Conservation (phyloP, 2,113 vertebrate genomes). For the Podiceps cristatus region DNA sequence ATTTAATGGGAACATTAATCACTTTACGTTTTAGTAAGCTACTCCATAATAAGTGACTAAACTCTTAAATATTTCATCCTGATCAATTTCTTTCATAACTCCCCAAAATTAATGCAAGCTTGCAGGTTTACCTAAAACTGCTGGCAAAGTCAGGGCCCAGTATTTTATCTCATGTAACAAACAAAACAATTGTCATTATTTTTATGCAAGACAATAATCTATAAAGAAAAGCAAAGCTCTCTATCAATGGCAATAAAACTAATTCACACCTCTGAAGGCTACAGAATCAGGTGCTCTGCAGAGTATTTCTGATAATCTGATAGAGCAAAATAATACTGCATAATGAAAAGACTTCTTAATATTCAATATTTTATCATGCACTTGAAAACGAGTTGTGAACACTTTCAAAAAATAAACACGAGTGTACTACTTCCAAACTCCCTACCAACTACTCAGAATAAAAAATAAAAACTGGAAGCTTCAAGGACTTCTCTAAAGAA, state of each 20-base stretch:
- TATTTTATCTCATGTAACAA: not conserved
- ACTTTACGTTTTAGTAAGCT: slow-evolving; percentile 48
- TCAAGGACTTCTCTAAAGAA: not conserved
- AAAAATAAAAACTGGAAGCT: not conserved
- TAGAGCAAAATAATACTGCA: not conserved
- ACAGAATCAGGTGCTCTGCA: not conserved
- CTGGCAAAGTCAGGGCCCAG: not conserved
- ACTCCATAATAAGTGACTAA: slow-evolving; percentile 15
- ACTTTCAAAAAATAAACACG: not conserved
- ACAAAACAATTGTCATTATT: not conserved
- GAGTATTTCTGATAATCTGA: not conserved
- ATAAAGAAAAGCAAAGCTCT: not conserved
- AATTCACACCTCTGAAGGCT: not conserved
- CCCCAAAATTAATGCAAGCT: not conserved
- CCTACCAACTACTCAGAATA: not conserved
- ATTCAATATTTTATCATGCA: not conserved
- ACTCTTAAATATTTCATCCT: slow-evolving; percentile 17
- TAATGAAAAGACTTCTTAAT: not conserved
- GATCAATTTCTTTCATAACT: not conserved
- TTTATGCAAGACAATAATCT: not conserved
- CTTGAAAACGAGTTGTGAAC: not conserved
- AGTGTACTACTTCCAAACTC: not conserved
- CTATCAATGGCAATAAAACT: not conserved
- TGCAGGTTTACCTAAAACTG: not conserved
- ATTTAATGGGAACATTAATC: slow-evolving; percentile 59